phyloP scores from a whole-genome alignment of 1,140 invertebrate species.

The Drosophila arizonae region DNA sequence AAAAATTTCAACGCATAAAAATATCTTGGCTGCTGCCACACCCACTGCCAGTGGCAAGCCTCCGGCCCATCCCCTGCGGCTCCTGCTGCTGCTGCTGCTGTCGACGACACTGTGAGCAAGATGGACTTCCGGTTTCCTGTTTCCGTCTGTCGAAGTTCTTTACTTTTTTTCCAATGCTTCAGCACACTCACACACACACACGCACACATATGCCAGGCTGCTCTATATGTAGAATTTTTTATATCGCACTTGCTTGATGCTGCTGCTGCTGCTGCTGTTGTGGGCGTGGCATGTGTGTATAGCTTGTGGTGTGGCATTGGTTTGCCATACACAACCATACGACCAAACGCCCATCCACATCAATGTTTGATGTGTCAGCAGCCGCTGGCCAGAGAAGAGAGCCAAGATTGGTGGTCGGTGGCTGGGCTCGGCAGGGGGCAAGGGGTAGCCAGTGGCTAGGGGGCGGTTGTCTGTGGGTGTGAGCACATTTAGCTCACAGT shows the following conservation, averaged over 20 bases:
- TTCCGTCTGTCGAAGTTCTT: conserved; percentile 83
- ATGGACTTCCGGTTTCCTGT: conserved; percentile 83
- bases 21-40: conserved; percentile 68
- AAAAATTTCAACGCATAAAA: conserved; percentile 81
- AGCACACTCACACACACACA: conserved; percentile 49
- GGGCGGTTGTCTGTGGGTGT: conserved; percentile 2
- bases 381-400: conserved; percentile 28
- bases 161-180: conserved; percentile 78
- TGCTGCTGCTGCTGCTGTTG: conserved; percentile 43
- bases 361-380: conserved; percentile 69
- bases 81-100: conserved; percentile 42
- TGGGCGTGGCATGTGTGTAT: conserved; percentile 59
- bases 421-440: not conserved
- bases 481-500: conserved; percentile 60
- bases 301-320: conserved; percentile 51
- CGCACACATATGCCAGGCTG: conserved; percentile 37
- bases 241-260: conserved; percentile 61
- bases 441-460: conserved; percentile 40
- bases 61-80: conserved; percentile 3
- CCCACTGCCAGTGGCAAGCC: not conserved
- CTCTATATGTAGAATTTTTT: conserved; percentile 60
- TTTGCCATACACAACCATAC: conserved; percentile 27
- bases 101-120: conserved; percentile 82
- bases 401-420: not conserved
- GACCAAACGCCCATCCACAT: conserved; percentile 63